phyloP scores from a whole-genome alignment of 2,797 vertebrate genomes.

The Vespertilio murinus region DNA sequence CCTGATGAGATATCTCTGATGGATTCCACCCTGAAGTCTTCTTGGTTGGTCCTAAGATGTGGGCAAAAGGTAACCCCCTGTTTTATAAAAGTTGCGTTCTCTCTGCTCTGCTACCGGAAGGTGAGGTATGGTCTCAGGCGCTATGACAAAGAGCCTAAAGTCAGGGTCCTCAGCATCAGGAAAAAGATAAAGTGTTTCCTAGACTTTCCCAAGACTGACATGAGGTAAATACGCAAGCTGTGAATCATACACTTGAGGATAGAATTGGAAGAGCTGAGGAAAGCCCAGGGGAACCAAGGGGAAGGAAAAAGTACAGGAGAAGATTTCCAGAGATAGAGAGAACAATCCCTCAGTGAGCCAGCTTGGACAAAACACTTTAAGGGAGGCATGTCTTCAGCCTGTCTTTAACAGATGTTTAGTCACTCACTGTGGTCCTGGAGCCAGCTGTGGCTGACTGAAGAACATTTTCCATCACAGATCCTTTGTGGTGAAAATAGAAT shows the following conservation, averaged over 20 bases:
- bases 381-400: slow-evolving; percentile 30
- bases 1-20: not conserved
- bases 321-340: slow-evolving; percentile 71
- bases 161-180: not conserved
- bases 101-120: not conserved
- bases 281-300: slow-evolving; percentile 47
- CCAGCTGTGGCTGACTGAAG: slow-evolving; percentile 62
- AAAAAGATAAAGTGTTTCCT: slow-evolving; percentile 8
- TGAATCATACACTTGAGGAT: slow-evolving; percentile 55
- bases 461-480: slow-evolving; percentile 66
- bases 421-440: slow-evolving; percentile 19
- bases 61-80: not conserved
- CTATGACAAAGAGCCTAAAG: not conserved
- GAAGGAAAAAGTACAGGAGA: slow-evolving; percentile 43
- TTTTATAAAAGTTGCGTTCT: not conserved
- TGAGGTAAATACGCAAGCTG: slow-evolving; percentile 1
- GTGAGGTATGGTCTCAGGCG: not conserved
- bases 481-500: slow-evolving; percentile 64
- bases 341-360: slow-evolving; percentile 37
- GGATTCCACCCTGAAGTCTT: not conserved
- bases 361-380: slow-evolving; percentile 45
- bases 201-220: slow-evolving; percentile 37
- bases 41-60: not conserved
- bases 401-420: slow-evolving; percentile 63
- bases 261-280: slow-evolving; percentile 52